Conservation (phyloP, 1,140 invertebrate genomes). For the Eciton burchellii region DNA sequence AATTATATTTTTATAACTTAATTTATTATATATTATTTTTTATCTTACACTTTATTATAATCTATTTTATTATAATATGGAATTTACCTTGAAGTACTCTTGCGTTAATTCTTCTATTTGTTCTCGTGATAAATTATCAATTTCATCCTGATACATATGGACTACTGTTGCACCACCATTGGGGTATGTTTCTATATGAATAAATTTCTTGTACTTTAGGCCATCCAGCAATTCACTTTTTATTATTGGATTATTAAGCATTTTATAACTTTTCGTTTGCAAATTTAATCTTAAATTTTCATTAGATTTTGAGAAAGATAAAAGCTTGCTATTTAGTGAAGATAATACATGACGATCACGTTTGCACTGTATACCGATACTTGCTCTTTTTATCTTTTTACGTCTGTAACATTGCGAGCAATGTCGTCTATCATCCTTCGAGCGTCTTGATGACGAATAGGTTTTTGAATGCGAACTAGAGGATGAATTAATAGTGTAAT, state of each 20-base stretch:
- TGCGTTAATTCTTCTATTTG: conserved; percentile 94
- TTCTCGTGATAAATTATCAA: conserved; percentile 90
- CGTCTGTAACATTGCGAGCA: conserved; percentile 88
- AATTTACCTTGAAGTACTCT: conserved; percentile 93
- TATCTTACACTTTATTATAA: background rate
- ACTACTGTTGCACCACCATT: conserved; percentile 98
- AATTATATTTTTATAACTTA: too few relatives aligned
- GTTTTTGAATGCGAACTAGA: conserved; percentile 65
- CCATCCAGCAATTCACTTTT: conserved; percentile 85
- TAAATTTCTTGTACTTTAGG: conserved; percentile 91
- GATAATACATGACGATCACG: conserved; percentile 80
- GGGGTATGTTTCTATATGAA: conserved; percentile 95
- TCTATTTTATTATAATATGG: background rate
- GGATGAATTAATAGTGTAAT: conserved; percentile 58
- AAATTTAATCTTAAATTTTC: conserved; percentile 82
- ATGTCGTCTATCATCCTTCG: conserved; percentile 82
- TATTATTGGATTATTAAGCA: conserved; percentile 80
- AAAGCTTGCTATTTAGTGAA: conserved; percentile 76
- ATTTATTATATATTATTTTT: background rate
- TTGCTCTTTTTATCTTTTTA: conserved; percentile 87
- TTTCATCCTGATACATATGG: conserved; percentile 97
- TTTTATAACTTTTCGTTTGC: conserved; percentile 82
- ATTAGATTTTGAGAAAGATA: conserved; percentile 68
- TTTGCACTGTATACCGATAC: conserved; percentile 88
- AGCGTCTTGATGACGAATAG: conserved; percentile 77